Percentiles rank a stretch among this genome's conserved stretches.
These are phyloP conservation scores for Drosophila insularis DNA, from an alignment of 1,140 invertebrate genomes.

Conservation along the genomic window DNA sequence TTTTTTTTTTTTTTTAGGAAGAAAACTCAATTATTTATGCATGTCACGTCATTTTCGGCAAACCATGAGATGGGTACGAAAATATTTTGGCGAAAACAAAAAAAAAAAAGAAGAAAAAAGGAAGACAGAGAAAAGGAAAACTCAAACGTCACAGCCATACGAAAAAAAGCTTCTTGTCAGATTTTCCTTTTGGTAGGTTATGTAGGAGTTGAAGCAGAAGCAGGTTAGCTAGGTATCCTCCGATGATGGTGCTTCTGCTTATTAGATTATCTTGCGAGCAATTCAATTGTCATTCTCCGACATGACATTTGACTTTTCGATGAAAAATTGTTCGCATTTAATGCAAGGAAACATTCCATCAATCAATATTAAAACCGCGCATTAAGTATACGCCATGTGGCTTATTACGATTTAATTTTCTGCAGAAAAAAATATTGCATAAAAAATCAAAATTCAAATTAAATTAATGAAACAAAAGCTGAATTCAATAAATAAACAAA, in stretches of 20 bases:
- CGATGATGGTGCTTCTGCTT: neutral
- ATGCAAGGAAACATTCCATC: constrained; percentile 22
- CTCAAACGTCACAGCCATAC: neutral
- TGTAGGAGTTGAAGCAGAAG: neutral
- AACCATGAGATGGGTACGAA: constrained; percentile 47
- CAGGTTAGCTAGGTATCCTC: neutral
- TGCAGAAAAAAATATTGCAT: neutral
- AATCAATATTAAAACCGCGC: constrained; percentile 23
- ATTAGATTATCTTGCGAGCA: constrained; percentile 53
- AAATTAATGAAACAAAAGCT: constrained; percentile 6
- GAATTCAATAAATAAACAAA: constrained; percentile 21
- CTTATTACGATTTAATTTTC: neutral
- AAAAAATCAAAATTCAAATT: neutral
- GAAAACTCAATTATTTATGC: constrained; percentile 73
- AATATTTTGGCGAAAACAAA: constrained; percentile 22
- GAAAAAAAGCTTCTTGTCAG: constrained; percentile 56
- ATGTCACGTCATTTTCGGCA: constrained; percentile 69
- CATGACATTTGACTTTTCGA: constrained; percentile 25
- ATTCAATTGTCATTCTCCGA: constrained; percentile 66
- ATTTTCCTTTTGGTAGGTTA: constrained; percentile 43
- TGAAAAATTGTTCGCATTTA: constrained; percentile 40
- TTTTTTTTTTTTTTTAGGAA: constrained; percentile 56
- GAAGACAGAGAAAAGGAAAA: neutral
- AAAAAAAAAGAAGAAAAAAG: constrained; percentile 13
- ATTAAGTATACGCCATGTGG: constrained; percentile 8